Base-by-base conservation (phyloP, 1,140 invertebrate species). In the Tetramorium simillimum region DNA sequence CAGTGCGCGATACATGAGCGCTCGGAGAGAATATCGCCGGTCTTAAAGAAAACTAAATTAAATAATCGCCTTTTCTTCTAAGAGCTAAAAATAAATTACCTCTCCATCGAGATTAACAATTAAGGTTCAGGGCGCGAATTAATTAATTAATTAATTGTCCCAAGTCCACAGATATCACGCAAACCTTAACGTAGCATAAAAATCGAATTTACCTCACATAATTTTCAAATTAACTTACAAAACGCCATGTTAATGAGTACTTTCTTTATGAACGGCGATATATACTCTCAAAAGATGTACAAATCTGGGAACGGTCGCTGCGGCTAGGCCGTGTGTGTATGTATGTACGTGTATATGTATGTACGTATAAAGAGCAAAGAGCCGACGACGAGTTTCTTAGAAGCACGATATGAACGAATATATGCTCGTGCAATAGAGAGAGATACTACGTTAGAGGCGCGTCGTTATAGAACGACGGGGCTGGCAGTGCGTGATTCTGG, bases 401-500 rank as follows among this genome's bases (percentile, higher is more conserved):
- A 82, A 87, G 77, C 60, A 60, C 69, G 53, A 67, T 49, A 40
- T 28, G 21, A 33, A 60, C 28, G 69, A 28, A 53, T 69, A 69
- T 69, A 69, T 69, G 40, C 40, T 69, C 84, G 77, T 60, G 77
- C 46, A 40, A 63, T 49, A 82, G 40, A 75, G 69, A 81, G 33
- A 82, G 24, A 84, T 63, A 62, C 76, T 67, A 84, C 37, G 56
- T 60, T 58, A 80, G 4, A 53, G 49, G 46, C 69, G 53, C 56
- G 60, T 33, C 77, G 76, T 81, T 51, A 53, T 51, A 53, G 7
- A 80, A 75, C 80, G 60, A 84, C 69, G 53, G 24, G 43, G 65
- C 53, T 87, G 91, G 90, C 92, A 93, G 92, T 92, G 86, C 86
- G 82, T 70, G 87, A 87, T 82, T 90, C 80, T 92, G 92, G 93